A percentile compares a stretch with the other conserved stretches of the same genome.
phyloP scores from a whole-genome alignment of 2,888 invertebrate species.

The Cynaeus angustus region DNA sequence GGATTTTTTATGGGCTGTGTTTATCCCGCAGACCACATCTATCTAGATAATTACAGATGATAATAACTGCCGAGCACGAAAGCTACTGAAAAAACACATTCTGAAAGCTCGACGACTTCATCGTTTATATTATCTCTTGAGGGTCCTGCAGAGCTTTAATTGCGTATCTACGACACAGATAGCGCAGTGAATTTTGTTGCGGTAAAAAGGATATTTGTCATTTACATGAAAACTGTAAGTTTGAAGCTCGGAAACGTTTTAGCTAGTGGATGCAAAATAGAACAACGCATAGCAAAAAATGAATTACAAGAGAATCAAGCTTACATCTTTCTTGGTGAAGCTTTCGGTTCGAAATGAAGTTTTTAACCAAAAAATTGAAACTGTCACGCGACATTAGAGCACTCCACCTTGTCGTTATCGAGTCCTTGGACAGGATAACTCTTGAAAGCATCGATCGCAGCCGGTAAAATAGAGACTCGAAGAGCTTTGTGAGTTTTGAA shows the following conservation, averaged over 20 bases:
- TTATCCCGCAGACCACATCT: constrained; percentile 41
- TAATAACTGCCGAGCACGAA: constrained; percentile 43
- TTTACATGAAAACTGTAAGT: background rate
- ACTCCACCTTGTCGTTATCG: constrained; percentile 28
- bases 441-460: constrained; percentile 23
- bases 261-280: too few species aligned
- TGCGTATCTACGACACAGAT: background rate
- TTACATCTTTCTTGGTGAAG: constrained; percentile 1
- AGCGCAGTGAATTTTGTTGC: background rate
- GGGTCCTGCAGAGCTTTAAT: background rate
- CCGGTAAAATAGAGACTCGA: constrained; percentile 13
- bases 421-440: constrained; percentile 33
- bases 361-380: constrained; percentile 27
- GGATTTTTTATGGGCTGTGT: constrained; percentile 52
- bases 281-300: background rate
- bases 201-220: background rate
- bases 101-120: constrained; percentile 27
- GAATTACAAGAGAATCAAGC: background rate
- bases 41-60: constrained; percentile 46
- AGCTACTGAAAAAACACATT: constrained; percentile 22
- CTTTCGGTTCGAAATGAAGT: constrained; percentile 20
- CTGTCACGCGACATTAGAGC: constrained; percentile 35
- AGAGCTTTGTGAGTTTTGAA: background rate
- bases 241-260: too few species aligned
- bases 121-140: constrained; percentile 12